Evolutionary conservation across 2,888 invertebrate genomes (phyloP).

Genomic region (Platerodrilus igneus): DNA sequence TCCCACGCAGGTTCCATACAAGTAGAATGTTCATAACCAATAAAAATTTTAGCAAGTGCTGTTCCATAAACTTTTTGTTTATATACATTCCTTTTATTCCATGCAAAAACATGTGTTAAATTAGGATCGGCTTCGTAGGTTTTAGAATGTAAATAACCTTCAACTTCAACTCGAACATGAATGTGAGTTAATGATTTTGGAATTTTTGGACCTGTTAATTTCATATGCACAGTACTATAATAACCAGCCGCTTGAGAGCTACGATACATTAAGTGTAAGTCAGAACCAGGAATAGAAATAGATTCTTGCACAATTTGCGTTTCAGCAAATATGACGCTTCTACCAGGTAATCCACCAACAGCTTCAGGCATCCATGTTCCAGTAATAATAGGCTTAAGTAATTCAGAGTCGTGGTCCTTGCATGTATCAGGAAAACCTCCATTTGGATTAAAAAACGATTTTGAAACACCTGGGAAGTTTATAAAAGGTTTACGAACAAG

Average conservation of each 20-base stretch:
- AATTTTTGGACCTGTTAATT: conserved; percentile 73
- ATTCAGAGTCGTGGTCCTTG: conserved; percentile 81
- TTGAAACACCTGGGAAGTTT: conserved; percentile 55
- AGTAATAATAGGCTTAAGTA: conserved; percentile 77
- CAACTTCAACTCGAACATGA: conserved; percentile 87
- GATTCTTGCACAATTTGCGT: conserved; percentile 97
- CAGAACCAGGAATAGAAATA: conserved; percentile 89
- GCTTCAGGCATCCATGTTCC: conserved; percentile 90
- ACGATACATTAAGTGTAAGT: conserved; percentile 90
- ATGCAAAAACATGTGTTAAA: conserved; percentile 91
- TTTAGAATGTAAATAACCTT: conserved; percentile 87
- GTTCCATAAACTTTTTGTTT: conserved; percentile 91
- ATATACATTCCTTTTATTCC: conserved; percentile 97
- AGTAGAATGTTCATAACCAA: conserved; percentile 91
- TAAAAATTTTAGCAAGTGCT: conserved; percentile 80
- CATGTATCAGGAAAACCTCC: conserved; percentile 62
- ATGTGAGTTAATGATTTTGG: conserved; percentile 81
- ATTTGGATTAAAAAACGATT: conserved; percentile 51
- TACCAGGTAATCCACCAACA: conserved; percentile 76
- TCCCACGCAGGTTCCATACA: conserved; percentile 91
- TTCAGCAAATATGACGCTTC: conserved; percentile 83
- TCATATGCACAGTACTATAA: conserved; percentile 86
- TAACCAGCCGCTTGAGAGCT: conserved; percentile 94
- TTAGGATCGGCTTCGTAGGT: conserved; percentile 95
- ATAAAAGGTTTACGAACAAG: conserved; percentile 45